These are phyloP conservation scores for Penaeus monodon DNA, from an alignment of 2,888 invertebrate species.

Conservation along the genomic window DNA sequence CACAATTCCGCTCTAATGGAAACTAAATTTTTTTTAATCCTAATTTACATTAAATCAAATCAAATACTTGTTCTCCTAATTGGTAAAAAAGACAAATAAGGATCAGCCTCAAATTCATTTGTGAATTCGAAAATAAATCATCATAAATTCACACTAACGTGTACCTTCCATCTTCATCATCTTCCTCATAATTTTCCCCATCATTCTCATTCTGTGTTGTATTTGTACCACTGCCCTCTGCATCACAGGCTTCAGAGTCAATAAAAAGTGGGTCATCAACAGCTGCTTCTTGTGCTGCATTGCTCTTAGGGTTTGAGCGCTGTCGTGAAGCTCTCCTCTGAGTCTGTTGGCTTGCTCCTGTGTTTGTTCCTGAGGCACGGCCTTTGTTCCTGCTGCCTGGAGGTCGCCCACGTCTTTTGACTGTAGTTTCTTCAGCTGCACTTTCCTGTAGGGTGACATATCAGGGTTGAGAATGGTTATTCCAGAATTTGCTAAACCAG, in stretches of 20 bases:
- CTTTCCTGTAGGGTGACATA: background rate
- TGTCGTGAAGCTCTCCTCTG: slow-evolving; percentile 32
- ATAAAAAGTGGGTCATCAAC: slow-evolving; percentile 32
- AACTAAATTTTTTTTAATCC: too few species aligned
- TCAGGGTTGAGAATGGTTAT: too few species aligned
- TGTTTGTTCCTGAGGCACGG: background rate
- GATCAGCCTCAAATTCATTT: too few species aligned
- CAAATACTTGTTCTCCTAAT: too few species aligned
- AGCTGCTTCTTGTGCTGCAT: slow-evolving; percentile 17
- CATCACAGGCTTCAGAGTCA: slow-evolving; percentile 25
- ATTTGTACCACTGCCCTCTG: background rate
- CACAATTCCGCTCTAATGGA: too few species aligned
- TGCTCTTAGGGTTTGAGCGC: background rate
- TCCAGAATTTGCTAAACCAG: too few species aligned
- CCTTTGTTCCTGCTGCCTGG: slow-evolving; percentile 34
- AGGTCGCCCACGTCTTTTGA: slow-evolving; percentile 36
- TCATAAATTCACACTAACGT: too few species aligned
- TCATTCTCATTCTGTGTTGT: slow-evolving; percentile 21
- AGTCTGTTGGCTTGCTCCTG: background rate
- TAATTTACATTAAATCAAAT: too few species aligned
- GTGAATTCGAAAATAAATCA: too few species aligned
- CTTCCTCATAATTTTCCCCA: slow-evolving; percentile 13
- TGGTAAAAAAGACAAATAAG: too few species aligned
- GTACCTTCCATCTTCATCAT: slow-evolving; percentile 13
- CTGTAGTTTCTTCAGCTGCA: slow-evolving; percentile 5